A percentile compares a stretch with the other conserved stretches of the same genome.
phyloP scores from a whole-genome alignment of 2,113 vertebrate species.

The Myanophis thanlyinensis region DNA sequence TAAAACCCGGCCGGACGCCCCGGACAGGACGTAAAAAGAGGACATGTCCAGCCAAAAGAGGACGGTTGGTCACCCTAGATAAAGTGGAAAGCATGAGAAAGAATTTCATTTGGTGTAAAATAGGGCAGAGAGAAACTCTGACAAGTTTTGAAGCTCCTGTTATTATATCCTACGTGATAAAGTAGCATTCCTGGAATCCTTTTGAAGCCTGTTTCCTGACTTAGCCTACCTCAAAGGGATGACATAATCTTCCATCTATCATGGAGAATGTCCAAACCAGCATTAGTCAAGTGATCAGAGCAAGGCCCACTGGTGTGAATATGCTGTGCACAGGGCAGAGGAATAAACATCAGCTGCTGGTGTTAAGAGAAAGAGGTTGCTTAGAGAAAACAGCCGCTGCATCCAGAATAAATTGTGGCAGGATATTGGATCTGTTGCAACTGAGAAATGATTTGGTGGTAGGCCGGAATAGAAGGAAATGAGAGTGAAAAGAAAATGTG shows the following conservation, averaged over 20 bases:
- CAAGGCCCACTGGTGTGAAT: background rate
- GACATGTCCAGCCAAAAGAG: too few species aligned
- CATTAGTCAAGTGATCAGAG: background rate
- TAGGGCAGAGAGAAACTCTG: background rate
- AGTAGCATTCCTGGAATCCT: background rate
- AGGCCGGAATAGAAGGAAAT: too few species aligned
- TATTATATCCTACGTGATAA: background rate
- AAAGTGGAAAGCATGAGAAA: background rate
- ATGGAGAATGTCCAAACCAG: background rate
- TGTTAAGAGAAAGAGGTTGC: too few species aligned
- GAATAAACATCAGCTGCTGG: background rate
- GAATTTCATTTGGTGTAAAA: background rate
- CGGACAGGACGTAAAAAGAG: too few species aligned
- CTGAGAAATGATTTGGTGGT: background rate
- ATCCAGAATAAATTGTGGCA: background rate
- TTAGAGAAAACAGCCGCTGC: background rate
- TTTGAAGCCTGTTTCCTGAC: background rate
- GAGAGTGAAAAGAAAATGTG: background rate
- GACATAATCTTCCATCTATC: background rate
- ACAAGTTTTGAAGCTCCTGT: background rate
- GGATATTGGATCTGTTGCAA: background rate
- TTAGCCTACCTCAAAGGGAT: background rate
- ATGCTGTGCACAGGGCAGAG: background rate
- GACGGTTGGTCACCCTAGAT: too few species aligned
- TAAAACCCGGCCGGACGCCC: too few species aligned